Conservation (phyloP, 2,888 invertebrate genomes). For the Drosophila anceps region DNA sequence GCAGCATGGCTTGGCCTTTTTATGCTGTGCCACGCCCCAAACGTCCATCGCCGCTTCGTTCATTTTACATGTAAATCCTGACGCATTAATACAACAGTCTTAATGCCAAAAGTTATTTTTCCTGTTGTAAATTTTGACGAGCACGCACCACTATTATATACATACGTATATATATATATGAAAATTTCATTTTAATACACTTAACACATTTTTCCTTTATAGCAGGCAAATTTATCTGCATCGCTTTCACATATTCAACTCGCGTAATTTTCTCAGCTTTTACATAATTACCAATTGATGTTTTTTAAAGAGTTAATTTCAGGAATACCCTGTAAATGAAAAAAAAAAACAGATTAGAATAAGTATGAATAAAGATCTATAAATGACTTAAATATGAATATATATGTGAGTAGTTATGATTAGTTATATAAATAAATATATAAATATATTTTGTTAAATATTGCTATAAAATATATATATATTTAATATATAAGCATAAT, state of each 20-base stretch:
- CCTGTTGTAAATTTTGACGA: constrained; percentile 20
- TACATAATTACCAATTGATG: constrained; percentile 71
- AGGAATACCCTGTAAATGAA: constrained; percentile 28
- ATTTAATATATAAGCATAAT: no score
- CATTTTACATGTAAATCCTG: constrained; percentile 71
- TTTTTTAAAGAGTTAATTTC: constrained; percentile 54
- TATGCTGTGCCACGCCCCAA: constrained; percentile 5
- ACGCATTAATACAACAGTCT: constrained; percentile 65
- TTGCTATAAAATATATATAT: no score
- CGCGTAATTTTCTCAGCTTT: constrained; percentile 34
- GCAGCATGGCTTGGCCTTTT: neutral
- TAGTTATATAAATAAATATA: no score
- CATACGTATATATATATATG: constrained; percentile 12
- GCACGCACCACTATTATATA: neutral
- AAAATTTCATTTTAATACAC: constrained; percentile 78
- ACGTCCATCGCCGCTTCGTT: constrained; percentile 17
- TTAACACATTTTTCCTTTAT: constrained; percentile 78
- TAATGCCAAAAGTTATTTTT: constrained; percentile 55
- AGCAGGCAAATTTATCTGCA: constrained; percentile 51
- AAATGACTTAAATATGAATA: no score
- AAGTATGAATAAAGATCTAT: no score
- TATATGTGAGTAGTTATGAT: no score
- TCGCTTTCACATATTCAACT: constrained; percentile 30
- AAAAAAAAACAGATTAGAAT: neutral
- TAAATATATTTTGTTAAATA: no score